Conservation (phyloP, 2,888 invertebrate species). For the Trichopoda pennipes region DNA sequence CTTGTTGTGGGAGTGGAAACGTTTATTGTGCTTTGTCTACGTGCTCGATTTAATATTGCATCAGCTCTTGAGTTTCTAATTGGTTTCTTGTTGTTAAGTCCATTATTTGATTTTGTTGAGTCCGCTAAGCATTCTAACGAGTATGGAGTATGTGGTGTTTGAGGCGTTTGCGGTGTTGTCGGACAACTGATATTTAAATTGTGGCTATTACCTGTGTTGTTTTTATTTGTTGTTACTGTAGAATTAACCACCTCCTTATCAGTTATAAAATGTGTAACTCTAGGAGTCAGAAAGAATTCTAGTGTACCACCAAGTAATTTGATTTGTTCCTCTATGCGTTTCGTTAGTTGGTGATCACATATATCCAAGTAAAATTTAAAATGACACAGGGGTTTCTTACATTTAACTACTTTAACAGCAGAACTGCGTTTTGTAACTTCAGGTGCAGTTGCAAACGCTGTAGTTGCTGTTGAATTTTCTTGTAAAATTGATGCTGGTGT, state of each 20-base stretch:
- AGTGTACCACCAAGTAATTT: conserved; percentile 85
- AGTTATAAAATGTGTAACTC: conserved; percentile 80
- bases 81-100: conserved; percentile 62
- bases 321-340: conserved; percentile 86
- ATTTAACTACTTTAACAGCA: conserved; percentile 80
- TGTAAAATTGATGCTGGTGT: conserved; percentile 50
- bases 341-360: conserved; percentile 85
- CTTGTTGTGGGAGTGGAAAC: conserved; percentile 55
- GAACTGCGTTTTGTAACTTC: conserved; percentile 59
- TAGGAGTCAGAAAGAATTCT: conserved; percentile 79
- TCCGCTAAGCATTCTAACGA: conserved; percentile 64
- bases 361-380: conserved; percentile 89
- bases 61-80: conserved; percentile 84
- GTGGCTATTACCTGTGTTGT: conserved; percentile 54
- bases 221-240: conserved; percentile 41
- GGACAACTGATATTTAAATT: conserved; percentile 70
- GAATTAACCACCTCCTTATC: conserved; percentile 73
- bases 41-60: conserved; percentile 90
- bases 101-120: conserved; percentile 59
- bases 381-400: conserved; percentile 84
- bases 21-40: conserved; percentile 73
- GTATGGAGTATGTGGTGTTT: conserved; percentile 75
- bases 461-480: conserved; percentile 59
- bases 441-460: conserved; percentile 53
- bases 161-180: conserved; percentile 74